These are phyloP conservation scores for Dryas iulia DNA, from an alignment of 1,140 invertebrate genomes.

Conservation along the genomic window DNA sequence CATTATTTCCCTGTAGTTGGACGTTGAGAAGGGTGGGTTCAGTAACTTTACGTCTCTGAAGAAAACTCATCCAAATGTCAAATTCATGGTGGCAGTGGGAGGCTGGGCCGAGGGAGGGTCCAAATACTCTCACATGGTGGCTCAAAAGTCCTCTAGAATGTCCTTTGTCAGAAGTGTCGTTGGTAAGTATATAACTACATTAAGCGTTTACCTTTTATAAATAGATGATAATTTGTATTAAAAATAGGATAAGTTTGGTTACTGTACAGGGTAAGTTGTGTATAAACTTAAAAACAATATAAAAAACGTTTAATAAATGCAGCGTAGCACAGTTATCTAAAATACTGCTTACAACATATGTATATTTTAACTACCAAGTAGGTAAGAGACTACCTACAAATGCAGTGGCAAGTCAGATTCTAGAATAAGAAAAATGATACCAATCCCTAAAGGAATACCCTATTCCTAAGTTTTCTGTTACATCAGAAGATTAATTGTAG, in stretches of 20 bases:
- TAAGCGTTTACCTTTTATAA: neutral
- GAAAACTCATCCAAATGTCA: constrained; percentile 86
- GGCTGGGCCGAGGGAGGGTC: constrained; percentile 93
- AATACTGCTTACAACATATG: no score
- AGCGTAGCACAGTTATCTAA: no score
- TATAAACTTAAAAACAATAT: no score
- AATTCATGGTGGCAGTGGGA: constrained; percentile 90
- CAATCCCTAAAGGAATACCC: neutral
- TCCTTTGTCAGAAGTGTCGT: constrained; percentile 89
- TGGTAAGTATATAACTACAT: constrained; percentile 76
- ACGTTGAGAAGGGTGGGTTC: constrained; percentile 89
- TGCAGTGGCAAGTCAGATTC: neutral
- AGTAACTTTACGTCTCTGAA: constrained; percentile 90
- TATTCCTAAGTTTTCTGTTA: neutral
- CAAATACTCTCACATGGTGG: constrained; percentile 91
- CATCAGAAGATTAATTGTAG: neutral
- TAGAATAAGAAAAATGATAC: neutral
- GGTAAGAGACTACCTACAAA: neutral
- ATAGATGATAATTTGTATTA: neutral
- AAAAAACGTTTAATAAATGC: neutral
- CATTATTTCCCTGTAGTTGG: constrained; percentile 78
- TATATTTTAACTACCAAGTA: neutral
- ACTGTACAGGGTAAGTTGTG: no score
- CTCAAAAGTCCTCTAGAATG: constrained; percentile 83
- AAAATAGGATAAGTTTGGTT: no score